Evolutionary conservation across 2,797 vertebrate species (phyloP), one percentile per base, ranked within the genome.

Genomic region (Sibirionetta formosa): DNA sequence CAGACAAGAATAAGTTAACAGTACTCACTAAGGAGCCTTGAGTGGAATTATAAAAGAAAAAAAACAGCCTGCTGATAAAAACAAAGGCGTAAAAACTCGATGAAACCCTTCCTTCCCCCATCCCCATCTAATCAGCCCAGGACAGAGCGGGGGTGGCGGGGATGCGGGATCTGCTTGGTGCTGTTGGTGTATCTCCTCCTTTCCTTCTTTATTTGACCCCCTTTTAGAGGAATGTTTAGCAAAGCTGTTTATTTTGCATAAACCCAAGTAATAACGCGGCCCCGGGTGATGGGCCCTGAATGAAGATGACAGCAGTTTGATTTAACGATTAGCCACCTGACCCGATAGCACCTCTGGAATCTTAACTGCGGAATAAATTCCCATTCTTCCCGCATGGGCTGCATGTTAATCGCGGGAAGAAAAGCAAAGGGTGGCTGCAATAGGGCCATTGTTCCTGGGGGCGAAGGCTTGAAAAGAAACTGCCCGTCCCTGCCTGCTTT

Each of bases 291-390:
- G 96, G 91, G 97, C 92, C 95, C 97, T 97, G 97, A 97, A 94
- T 89, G 93, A 95, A 93, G 97, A 96, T 94, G 96, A 97, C 96
- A 97, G 96, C 95, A 93, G 93, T 95, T 97, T 98, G 98, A 98
- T 98, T 98, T 97, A 98, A 97, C 96, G 97, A 98, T 97, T 97
- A 97, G 97, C 97, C 98, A 97, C 97, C 97, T 98, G 98, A 98
- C 98, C 98, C 90, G 91, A 96, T 95, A 91, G 90, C 94, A 94
- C 96, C 97, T 97, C 96, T 95, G 93, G 94, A 93, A 95, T 96
- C 96, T 93, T 75, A 90, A 86, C 97, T 89, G 87, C 96, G 82
- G 95, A 97, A 97, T 96, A 96, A 94, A 97, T 93, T 91, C 94
- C 76, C 87, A 95, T 98, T 97, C 94, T 96, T 95, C 92, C 71